These are phyloP conservation scores for Oceanodroma tethys DNA, from an alignment of 2,113 vertebrate species.

Conservation along the genomic window DNA sequence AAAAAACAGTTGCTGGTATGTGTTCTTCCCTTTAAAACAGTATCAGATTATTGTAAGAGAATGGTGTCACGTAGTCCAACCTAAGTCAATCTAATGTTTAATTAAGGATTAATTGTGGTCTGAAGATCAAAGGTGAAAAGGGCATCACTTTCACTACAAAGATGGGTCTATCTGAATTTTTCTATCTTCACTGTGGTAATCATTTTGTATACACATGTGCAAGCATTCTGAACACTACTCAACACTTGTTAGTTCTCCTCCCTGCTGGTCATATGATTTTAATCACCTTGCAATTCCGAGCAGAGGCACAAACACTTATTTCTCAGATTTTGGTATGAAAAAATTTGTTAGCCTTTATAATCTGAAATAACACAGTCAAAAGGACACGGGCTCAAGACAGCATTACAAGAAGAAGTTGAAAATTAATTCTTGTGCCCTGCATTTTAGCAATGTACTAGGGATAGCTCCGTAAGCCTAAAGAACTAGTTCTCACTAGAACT, in stretches of 20 bases:
- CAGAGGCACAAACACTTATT: neutral
- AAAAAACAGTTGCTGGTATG: neutral
- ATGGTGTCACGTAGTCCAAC: neutral
- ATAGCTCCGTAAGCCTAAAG: neutral
- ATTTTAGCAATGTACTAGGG: neutral
- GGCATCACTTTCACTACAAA: neutral
- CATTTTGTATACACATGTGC: neutral
- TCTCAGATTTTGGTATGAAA: neutral
- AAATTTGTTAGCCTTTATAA: neutral
- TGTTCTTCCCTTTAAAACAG: neutral
- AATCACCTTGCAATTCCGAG: neutral
- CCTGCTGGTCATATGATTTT: neutral
- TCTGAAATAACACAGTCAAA: neutral
- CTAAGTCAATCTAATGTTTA: neutral
- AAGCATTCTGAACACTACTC: neutral
- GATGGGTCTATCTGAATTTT: neutral
- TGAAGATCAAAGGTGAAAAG: neutral
- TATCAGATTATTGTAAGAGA: neutral
- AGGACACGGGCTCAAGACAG: neutral
- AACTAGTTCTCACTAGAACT: neutral
- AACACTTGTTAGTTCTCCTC: neutral
- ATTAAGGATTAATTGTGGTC: neutral
- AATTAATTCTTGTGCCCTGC: neutral
- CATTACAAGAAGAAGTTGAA: neutral
- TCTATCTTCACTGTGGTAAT: neutral